Evolutionary conservation across 1,140 invertebrate species (phyloP).

Genomic region (Apis mellifera): DNA sequence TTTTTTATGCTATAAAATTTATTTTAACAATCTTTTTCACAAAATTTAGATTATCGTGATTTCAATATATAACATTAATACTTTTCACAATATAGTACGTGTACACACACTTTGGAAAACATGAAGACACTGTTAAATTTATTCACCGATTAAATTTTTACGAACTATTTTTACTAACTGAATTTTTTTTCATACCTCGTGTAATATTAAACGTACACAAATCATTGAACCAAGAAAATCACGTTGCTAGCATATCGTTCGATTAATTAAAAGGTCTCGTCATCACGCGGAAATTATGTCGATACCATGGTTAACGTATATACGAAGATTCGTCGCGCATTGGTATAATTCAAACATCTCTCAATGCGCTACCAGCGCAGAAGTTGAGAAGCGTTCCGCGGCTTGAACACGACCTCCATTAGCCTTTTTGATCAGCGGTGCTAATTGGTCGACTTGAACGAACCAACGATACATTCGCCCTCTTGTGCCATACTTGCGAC

Average conservation of each 20-base stretch:
- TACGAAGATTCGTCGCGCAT: constrained; percentile 27
- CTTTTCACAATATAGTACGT: too few relatives aligned
- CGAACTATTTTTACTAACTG: too few relatives aligned
- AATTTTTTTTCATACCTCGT: too few relatives aligned
- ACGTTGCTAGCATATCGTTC: background rate
- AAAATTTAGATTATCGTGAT: too few relatives aligned
- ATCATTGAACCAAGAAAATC: too few relatives aligned
- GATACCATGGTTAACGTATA: background rate
- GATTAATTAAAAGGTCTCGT: background rate
- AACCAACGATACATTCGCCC: constrained; percentile 37
- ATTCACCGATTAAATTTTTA: too few relatives aligned
- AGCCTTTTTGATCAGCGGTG: constrained; percentile 66
- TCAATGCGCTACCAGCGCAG: constrained; percentile 44
- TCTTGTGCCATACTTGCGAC: background rate
- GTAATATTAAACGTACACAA: too few relatives aligned
- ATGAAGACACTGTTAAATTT: too few relatives aligned
- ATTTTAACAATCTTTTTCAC: too few relatives aligned
- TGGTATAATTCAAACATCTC: constrained; percentile 38
- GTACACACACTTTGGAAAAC: too few relatives aligned
- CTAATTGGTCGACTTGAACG: constrained; percentile 66
- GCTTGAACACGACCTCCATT: constrained; percentile 69
- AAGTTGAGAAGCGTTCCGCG: constrained; percentile 65
- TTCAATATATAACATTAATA: too few relatives aligned
- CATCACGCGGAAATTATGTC: background rate
- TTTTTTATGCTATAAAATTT: too few relatives aligned